phyloP scores from a whole-genome alignment of 2,113 vertebrate genomes.

The Percopsis transmontana region DNA sequence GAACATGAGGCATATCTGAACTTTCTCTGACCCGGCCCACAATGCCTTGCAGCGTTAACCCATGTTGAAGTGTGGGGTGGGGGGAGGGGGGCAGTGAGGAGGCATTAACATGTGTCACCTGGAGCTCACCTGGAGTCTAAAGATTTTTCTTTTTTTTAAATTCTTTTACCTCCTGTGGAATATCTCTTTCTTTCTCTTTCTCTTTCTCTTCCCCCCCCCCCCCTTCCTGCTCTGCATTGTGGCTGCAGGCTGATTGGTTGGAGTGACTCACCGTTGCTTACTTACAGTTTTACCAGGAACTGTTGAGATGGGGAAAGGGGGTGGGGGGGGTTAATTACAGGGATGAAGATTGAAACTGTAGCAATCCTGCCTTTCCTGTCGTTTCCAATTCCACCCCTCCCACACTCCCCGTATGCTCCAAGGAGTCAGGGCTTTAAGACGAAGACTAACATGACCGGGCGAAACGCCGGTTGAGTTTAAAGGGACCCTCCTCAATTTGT shows the following conservation, averaged over 20 bases:
- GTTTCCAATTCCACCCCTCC: neutral
- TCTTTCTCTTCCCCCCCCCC: neutral
- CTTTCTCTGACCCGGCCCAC: constrained; percentile 69
- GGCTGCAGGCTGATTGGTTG: constrained; percentile 7
- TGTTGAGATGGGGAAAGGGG: constrained; percentile 9
- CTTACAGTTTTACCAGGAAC: constrained; percentile 44
- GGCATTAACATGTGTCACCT: constrained; percentile 47
- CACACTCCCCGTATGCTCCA: neutral
- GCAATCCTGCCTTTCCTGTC: constrained; percentile 7
- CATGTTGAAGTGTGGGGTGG: constrained; percentile 13
- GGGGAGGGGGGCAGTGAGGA: constrained; percentile 9
- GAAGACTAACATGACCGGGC: too few relatives aligned
- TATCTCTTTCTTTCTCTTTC: neutral
- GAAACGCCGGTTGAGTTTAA: too few relatives aligned
- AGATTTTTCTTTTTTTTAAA: neutral
- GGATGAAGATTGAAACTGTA: constrained; percentile 28
- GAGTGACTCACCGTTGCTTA: constrained; percentile 13
- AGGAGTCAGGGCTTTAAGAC: neutral
- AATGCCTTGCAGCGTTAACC: constrained; percentile 60
- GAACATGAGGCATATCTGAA: constrained; percentile 55
- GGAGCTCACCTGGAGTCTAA: neutral
- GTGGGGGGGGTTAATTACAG: constrained; percentile 44
- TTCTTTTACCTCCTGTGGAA: neutral
- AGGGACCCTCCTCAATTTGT: too few relatives aligned
- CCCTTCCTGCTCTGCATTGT: constrained; percentile 5